Conservation (phyloP, 2,888 invertebrate genomes). For the Eurytoma adleriae region DNA sequence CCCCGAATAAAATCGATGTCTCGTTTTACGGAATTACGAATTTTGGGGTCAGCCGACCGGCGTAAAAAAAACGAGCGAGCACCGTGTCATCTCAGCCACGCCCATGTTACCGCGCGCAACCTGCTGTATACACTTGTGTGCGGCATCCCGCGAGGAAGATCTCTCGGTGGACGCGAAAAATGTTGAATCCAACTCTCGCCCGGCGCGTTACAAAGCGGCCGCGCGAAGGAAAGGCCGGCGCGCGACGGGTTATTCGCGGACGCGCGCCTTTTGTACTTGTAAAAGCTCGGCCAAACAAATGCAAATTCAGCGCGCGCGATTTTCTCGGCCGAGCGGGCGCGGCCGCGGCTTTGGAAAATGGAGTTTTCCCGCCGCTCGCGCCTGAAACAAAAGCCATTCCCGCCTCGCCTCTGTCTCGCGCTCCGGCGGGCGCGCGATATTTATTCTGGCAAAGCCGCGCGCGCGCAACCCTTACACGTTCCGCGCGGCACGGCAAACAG, state of each 20-base stretch:
- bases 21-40: not conserved
- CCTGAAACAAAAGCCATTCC: conserved; percentile 38
- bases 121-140: too few relatives aligned
- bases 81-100: too few relatives aligned
- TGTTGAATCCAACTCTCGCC: not conserved
- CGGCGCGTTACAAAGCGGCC: not conserved
- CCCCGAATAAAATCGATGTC: not conserved
- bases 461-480: not conserved
- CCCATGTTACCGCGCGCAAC: too few relatives aligned
- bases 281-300: conserved; percentile 43
- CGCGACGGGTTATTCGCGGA: not conserved
- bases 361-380: conserved; percentile 20
- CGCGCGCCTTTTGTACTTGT: conserved; percentile 16
- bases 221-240: too few relatives aligned
- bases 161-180: too few relatives aligned
- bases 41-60: not conserved
- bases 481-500: too few relatives aligned
- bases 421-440: not conserved
- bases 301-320: conserved; percentile 47
- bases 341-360: conserved; percentile 25
- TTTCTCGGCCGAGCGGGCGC: conserved; percentile 27
- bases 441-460: not conserved
- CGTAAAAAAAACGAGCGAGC: not conserved
- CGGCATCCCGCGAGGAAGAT: too few relatives aligned
- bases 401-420: not conserved